Base-by-base conservation (phyloP, 92 coral and sea anemone genomes). In the Umimayanthus chanpuru region DNA sequence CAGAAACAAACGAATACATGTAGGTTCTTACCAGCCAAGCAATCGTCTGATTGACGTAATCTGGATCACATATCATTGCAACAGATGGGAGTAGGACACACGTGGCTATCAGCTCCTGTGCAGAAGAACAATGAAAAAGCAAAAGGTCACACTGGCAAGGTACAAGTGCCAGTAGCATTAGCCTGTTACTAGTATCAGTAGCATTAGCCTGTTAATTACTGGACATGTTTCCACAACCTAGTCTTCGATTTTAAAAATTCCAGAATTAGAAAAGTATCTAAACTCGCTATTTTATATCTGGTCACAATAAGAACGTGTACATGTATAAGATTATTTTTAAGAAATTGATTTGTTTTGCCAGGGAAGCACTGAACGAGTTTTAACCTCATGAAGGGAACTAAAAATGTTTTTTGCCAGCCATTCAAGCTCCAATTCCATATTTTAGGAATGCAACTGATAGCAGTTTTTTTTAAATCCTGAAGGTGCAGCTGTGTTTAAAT, bases 41-140 rank as follows among this genome's bases (percentile, higher is more conserved):
- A 9, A 96, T 88, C 56, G 96, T 95, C 80, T 95, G 99, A 87
- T 96, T 95, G 76, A 96, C 85, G 78, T 93, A 96, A 86, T 96
- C 99, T 82, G 98, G 98, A 89, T 96, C 98, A 90, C 99, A 95
- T 25, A 95, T 86, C 91, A 96, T 84, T 58, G 93, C 91, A 32
- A 92, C 99, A 40, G 95, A 91, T 12, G 99, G 99, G 39, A 95
- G 86, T 8, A 96, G 81, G 39, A 96, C 98, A 88, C 94, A 92
- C 9, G 94, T 93, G 56, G 99, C 98, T 71, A 96, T 96, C 85
- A 94, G 83, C 78, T 96, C 98, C 98, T 96, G 89, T 4, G 29
- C 81, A 40, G 61, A 9, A 44, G 21, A 86, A 67, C 73, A 49
- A 18, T 11, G 40, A 79, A 2, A 88, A 41, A 47, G 25, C 36